A percentile compares a stretch with the other conserved stretches of the same genome.
Conservation (phyloP, 1,140 invertebrate genomes). For the Trichogramma pretiosum region DNA sequence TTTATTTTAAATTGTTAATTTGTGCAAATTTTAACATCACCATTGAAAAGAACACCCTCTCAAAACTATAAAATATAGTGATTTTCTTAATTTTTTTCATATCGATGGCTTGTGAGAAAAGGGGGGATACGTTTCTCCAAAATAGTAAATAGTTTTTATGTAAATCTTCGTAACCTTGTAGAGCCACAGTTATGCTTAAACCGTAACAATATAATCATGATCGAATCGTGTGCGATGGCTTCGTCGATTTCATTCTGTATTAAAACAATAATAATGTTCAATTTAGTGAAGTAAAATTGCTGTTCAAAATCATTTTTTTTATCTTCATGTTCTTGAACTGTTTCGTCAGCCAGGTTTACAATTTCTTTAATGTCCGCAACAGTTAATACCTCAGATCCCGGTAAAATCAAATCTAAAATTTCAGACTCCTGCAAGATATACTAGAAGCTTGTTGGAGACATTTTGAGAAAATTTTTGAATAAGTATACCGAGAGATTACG, state of each 20-base stretch:
- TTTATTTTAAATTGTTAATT: too few relatives aligned
- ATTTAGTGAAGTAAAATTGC: slow-evolving; percentile 1
- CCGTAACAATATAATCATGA: neutral
- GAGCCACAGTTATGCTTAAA: slow-evolving; percentile 2
- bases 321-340: slow-evolving; percentile 7
- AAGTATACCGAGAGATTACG: too few relatives aligned
- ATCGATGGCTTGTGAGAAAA: slow-evolving; percentile 1
- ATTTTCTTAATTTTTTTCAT: too few relatives aligned
- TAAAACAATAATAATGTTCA: slow-evolving; percentile 3
- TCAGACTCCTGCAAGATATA: slow-evolving; percentile 17
- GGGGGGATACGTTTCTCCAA: slow-evolving; percentile 3
- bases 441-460: too few relatives aligned
- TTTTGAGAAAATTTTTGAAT: too few relatives aligned
- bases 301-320: neutral
- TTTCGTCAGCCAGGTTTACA: neutral
- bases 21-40: too few relatives aligned
- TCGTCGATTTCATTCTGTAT: neutral
- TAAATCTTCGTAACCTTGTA: slow-evolving; percentile 5
- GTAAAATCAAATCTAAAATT: slow-evolving; percentile 15
- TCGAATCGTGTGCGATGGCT: neutral
- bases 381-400: neutral
- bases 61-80: too few relatives aligned
- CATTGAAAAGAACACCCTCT: too few relatives aligned
- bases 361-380: slow-evolving; percentile 1
- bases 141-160: neutral